A percentile compares a stretch with the other conserved stretches of the same genome.
Evolutionary conservation across 2,888 invertebrate species (phyloP).

Genomic region (Lasioglossum vierecki): DNA sequence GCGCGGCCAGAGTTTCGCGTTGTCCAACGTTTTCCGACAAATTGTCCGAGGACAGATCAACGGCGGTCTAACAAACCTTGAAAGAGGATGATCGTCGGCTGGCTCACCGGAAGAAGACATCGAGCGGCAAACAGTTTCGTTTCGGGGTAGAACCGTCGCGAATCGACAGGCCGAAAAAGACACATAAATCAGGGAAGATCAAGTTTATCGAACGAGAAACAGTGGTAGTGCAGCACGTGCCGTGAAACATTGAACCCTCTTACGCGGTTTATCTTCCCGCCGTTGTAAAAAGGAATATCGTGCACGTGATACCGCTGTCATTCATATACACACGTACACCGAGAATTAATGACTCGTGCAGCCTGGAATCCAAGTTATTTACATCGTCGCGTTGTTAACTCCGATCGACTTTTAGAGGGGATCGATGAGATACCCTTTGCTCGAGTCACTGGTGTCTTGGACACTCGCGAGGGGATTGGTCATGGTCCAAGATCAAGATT

Average conservation of each 20-base stretch:
- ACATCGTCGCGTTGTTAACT: slow-evolving; percentile 44
- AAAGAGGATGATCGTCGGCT: not conserved
- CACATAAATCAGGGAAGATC: slow-evolving; percentile 55
- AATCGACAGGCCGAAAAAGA: slow-evolving; percentile 23
- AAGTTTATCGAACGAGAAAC: slow-evolving; percentile 62
- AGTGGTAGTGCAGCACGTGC: slow-evolving; percentile 58
- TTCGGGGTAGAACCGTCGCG: slow-evolving; percentile 15
- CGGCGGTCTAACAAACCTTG: not conserved
- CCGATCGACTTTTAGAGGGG: slow-evolving; percentile 13
- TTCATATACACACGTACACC: slow-evolving; percentile 59
- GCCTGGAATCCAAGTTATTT: slow-evolving; percentile 47
- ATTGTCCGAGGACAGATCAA: not conserved
- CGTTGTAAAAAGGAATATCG: slow-evolving; percentile 57
- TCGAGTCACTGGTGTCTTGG: not conserved
- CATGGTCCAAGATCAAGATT: slow-evolving; percentile 2
- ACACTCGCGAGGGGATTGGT: not conserved
- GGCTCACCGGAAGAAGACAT: not conserved
- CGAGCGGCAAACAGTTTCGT: not conserved
- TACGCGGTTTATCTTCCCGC: slow-evolving; percentile 66
- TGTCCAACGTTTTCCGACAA: not conserved
- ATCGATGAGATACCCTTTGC: slow-evolving; percentile 13
- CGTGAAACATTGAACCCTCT: slow-evolving; percentile 69
- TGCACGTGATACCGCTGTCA: slow-evolving; percentile 71
- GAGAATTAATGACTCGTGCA: slow-evolving; percentile 68
- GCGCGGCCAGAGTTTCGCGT: slow-evolving; percentile 38